These are phyloP conservation scores for Cerastoderma edule DNA, from an alignment of 2,888 invertebrate genomes.

Conservation along the genomic window DNA sequence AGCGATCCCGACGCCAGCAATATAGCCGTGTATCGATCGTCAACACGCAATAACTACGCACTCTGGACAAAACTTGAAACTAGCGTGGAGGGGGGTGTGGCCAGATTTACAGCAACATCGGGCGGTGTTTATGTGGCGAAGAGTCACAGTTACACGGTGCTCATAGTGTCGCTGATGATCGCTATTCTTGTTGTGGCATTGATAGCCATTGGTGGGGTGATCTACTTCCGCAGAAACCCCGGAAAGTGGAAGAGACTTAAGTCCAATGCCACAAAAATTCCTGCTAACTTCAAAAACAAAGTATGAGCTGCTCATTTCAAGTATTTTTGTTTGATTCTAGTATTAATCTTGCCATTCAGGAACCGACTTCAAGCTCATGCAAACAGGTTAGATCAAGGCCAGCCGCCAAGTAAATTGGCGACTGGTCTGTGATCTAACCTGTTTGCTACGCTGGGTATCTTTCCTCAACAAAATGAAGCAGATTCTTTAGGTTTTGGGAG, in stretches of 20 bases:
- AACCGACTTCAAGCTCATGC: too few species aligned
- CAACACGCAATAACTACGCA: conserved; percentile 63
- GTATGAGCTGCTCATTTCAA: too few species aligned
- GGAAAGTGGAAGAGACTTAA: conserved; percentile 60
- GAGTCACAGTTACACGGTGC: conserved; percentile 64
- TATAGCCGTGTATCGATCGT: conserved; percentile 69
- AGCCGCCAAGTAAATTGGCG: too few species aligned
- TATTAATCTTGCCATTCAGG: too few species aligned
- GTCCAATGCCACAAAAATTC: conserved; percentile 9
- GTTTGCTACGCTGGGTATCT: too few species aligned
- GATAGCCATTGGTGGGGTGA: conserved; percentile 68
- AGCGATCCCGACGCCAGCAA: conserved; percentile 54
- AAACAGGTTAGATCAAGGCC: too few species aligned
- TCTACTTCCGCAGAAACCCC: conserved; percentile 77
- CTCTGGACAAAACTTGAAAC: conserved; percentile 76
- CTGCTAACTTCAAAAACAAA: conserved; percentile 9
- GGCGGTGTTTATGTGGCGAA: conserved; percentile 80
- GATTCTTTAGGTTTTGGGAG: too few species aligned
- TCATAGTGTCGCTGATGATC: conserved; percentile 75
- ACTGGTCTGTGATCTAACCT: too few species aligned
- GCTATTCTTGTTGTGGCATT: conserved; percentile 67
- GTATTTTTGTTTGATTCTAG: too few species aligned
- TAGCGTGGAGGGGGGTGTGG: conserved; percentile 64
- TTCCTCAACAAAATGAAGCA: too few species aligned
- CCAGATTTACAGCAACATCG: conserved; percentile 66